Percentiles rank a stretch among this genome's conserved stretches.
phyloP scores from a whole-genome alignment of 2,888 invertebrate species.

The Bombylius discolor region DNA sequence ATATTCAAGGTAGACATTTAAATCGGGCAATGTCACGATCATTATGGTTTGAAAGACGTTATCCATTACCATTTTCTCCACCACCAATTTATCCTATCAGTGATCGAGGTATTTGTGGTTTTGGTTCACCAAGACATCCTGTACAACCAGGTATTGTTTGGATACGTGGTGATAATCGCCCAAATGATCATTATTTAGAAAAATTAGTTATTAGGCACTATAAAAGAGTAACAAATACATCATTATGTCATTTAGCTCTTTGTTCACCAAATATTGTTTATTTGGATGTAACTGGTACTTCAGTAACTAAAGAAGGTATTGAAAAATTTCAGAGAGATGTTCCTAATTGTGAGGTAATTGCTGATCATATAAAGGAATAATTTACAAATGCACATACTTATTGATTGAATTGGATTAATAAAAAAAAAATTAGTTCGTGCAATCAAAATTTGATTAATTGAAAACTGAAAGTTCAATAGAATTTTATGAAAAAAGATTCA shows the following conservation, averaged over 20 bases:
- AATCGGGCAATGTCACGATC: conserved; percentile 9
- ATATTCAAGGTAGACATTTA: background rate
- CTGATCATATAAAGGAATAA: conserved; percentile 21
- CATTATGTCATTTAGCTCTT: conserved; percentile 45
- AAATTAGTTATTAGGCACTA: conserved; percentile 46
- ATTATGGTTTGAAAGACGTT: conserved; percentile 11
- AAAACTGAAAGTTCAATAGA: no score
- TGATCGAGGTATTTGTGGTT: conserved; percentile 32
- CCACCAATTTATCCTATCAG: conserved; percentile 20
- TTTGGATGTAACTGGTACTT: conserved; percentile 55
- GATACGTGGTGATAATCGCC: conserved; percentile 31
- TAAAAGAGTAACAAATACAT: conserved; percentile 47
- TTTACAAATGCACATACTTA: no score
- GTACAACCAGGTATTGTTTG: conserved; percentile 31
- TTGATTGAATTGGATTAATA: no score
- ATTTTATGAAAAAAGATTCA: no score
- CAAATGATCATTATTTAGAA: conserved; percentile 39
- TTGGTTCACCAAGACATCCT: conserved; percentile 29
- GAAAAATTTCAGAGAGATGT: conserved; percentile 45
- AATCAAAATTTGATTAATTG: no score
- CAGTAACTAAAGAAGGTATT: conserved; percentile 48
- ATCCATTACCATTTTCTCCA: conserved; percentile 9
- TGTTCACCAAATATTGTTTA: conserved; percentile 45
- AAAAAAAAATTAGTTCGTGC: no score
- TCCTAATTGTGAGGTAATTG: conserved; percentile 45